Base-by-base conservation (phyloP, 2,888 invertebrate species). In the Macrosoma leucophasiata region DNA sequence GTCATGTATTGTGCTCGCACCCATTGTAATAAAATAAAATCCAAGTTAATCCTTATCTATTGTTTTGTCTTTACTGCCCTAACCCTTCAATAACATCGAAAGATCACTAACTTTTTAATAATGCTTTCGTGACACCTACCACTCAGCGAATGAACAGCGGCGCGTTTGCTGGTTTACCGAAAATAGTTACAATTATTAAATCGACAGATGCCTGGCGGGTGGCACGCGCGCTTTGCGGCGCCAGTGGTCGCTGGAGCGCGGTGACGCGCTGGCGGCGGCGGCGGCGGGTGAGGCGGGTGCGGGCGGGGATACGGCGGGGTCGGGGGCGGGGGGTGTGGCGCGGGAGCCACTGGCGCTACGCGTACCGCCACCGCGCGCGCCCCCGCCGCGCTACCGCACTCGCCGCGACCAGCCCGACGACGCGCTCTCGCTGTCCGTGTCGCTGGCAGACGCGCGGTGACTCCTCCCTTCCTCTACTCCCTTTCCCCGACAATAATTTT, bases 161-260 rank as follows among this genome's bases (percentile, higher is more conserved):
- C n/a, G n/a, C n/a, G n/a, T n/a, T n/a, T n/a, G n/a, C n/a, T n/a
- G n/a, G n/a, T n/a, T n/a, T n/a, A n/a, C n/a, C n/a, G n/a, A n/a
- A n/a, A n/a, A n/a, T n/a, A n/a, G n/a, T n/a, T n/a, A n/a, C n/a
- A n/a, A n/a, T n/a, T n/a, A n/a, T n/a, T n/a, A n/a, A n/a, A n/a
- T n/a, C n/a, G n/a, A 23, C 33, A 50, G 51, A 18, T 47, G 58
- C 40, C 55, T 57, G 4, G 55, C 42, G 9, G 39, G 57, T n/a
- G 58, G 57, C 5, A 48, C 55, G 33, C 62, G 66, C 13, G 55
- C 58, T 9, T 50, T 77, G 47, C 67, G 74, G 10, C 69, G 78
- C 1, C 78, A 78, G 59, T 78, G 78, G 77, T 77, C 77, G 39
- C 58, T 79, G 52, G 78, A 79, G 60, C 75, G 75, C 32, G 75